Conservation (phyloP, 2,113 vertebrate species). For the Periophthalmus modestus region DNA sequence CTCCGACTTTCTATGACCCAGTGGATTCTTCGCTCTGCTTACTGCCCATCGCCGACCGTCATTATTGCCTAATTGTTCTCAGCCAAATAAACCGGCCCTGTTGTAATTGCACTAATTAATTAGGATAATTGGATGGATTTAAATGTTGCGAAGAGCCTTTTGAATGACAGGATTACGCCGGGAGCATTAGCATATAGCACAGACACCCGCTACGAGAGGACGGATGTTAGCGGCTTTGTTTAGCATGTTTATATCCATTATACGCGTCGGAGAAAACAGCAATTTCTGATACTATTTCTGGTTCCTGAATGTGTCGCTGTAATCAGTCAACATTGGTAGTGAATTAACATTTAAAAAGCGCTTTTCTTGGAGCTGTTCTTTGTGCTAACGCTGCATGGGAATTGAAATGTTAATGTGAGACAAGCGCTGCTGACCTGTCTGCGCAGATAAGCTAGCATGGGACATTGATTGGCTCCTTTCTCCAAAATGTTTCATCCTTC, state of each 20-base stretch:
- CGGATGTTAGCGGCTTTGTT: conserved; percentile 18
- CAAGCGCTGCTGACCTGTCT: conserved; percentile 52
- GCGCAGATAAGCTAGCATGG: conserved; percentile 40
- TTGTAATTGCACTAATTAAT: conserved; percentile 66
- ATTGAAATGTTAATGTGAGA: conserved; percentile 68
- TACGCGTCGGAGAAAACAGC: conserved; percentile 17
- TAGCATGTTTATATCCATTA: conserved; percentile 22
- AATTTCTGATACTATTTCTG: conserved; percentile 11
- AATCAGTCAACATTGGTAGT: conserved; percentile 30
- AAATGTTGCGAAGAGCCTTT: conserved; percentile 50
- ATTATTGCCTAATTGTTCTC: conserved; percentile 45
- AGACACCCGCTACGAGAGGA: conserved; percentile 11
- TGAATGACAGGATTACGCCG: conserved; percentile 41
- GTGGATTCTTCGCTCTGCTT: conserved; percentile 41
- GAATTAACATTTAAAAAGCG: conserved; percentile 26
- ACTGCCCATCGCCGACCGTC: conserved; percentile 51
- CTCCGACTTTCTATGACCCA: conserved; percentile 56
- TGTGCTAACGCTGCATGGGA: conserved; percentile 49
- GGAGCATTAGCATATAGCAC: background rate
- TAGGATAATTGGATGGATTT: conserved; percentile 57
- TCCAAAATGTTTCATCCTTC: conserved; percentile 18
- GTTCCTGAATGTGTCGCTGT: conserved; percentile 8
- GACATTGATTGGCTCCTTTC: conserved; percentile 40
- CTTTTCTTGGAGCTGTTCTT: conserved; percentile 31
- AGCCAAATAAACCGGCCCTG: conserved; percentile 49